Evolutionary conservation across 2,113 vertebrate genomes (phyloP), one percentile per base, ranked within the genome.

Genomic region (Marmota flaviventris): DNA sequence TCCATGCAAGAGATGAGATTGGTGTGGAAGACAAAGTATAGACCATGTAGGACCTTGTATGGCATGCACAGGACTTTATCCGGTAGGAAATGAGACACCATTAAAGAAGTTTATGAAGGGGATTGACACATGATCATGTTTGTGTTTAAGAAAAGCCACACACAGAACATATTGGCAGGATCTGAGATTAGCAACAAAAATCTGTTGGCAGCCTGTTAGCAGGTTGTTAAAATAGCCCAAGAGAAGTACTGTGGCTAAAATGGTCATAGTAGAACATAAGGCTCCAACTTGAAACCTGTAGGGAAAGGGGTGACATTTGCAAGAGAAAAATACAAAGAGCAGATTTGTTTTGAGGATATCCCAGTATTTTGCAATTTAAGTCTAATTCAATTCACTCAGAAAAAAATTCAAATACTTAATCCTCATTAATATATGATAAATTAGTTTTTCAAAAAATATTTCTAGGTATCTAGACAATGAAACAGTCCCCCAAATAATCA

Each of bases 71-170:
- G 65, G 72, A 93, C 72, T 97, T 96, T 79, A 84, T 81, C 94
- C 76, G 87, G 39, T 56, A 94, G 95, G 95, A 97, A 96, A 97
- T 82, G 94, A 97, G 97, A 96, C 24, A 53, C 65, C 61, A 82
- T 95, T 96, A 96, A 96, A 92, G 25, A 90, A 91, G 79, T 97
- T 97, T 96, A 92, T 95, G 95, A 96, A 97, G 82, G 81, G 94
- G 85, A 94, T 32, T 95, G 93, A 96, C 96, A 97, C 90, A 91
- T 63, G 95, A 85, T 95, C 91, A 95, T 88, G 81, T 94, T 87
- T 94, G 76, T 96, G 77, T 92, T 96, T 96, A 94, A 92, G 85
- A 88, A 94, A 95, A 97, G 94, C 82, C 93, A 97, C 87, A 97
- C 92, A 93, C 29, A 88, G 73, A 96, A 97, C 65, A 53, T 56